These are phyloP conservation scores for Ammodytes marinus DNA, from an alignment of 2,113 vertebrate species.

Conservation along the genomic window DNA sequence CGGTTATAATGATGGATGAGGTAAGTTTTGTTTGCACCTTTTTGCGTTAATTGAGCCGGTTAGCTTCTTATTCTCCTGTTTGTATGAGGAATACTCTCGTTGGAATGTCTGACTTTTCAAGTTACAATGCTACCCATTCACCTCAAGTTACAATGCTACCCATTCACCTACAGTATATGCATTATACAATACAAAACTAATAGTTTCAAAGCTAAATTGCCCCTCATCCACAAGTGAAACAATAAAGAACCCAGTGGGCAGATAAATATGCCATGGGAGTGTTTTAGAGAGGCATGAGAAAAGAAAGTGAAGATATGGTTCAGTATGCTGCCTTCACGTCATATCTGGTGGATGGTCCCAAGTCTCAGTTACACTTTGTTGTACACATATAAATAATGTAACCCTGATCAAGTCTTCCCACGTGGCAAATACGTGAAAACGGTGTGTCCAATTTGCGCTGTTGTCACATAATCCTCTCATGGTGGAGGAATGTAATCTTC, in stretches of 20 bases:
- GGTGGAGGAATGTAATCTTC: conserved; percentile 34
- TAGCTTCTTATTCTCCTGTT: no score
- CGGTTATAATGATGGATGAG: no score
- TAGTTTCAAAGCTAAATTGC: background rate
- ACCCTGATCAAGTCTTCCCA: conserved; percentile 6
- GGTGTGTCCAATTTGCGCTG: background rate
- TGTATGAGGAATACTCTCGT: no score
- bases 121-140: no score
- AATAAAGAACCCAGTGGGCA: background rate
- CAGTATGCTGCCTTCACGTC: background rate
- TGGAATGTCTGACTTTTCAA: no score
- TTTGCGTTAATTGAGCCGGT: no score
- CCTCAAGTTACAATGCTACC: no score
- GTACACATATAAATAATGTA: no score
- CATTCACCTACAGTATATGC: no score
- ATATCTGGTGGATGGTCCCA: no score
- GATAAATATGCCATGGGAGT: background rate
- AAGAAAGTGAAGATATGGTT: background rate
- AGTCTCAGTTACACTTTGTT: no score
- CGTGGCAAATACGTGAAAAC: conserved; percentile 14
- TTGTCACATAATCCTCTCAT: conserved; percentile 28
- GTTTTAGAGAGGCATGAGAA: background rate
- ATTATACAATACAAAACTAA: background rate
- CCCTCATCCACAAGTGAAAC: background rate
- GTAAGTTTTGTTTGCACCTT: no score